Conservation (phyloP, 2,888 invertebrate genomes). For the Melitaea athalia region DNA sequence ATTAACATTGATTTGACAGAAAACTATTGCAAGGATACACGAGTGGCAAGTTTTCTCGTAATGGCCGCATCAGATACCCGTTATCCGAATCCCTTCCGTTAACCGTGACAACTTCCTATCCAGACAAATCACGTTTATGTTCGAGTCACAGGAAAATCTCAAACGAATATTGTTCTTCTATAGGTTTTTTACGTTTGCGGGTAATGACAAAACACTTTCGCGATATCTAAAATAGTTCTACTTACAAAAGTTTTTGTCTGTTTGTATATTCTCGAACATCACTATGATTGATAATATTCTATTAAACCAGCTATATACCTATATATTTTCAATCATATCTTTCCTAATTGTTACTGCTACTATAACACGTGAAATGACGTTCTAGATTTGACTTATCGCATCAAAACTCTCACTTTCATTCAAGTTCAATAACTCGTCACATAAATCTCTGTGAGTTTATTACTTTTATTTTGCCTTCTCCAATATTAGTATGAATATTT, state of each 20-base stretch:
- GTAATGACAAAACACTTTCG: neutral
- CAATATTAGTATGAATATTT: constrained; percentile 40
- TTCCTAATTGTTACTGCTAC: too few species aligned
- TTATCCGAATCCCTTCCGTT: constrained; percentile 34
- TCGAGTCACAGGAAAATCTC: constrained; percentile 12
- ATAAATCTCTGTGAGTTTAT: constrained; percentile 32
- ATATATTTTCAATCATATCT: too few species aligned
- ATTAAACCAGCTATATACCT: too few species aligned
- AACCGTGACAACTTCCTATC: constrained; percentile 25
- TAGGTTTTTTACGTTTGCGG: constrained; percentile 8
- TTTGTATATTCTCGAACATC: too few species aligned
- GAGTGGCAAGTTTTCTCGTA: constrained; percentile 17
- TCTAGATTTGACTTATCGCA: neutral
- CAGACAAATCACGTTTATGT: constrained; percentile 27
- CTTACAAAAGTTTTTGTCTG: neutral
- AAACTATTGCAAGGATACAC: constrained; percentile 10
- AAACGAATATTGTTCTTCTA: constrained; percentile 3
- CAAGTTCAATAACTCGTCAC: constrained; percentile 15
- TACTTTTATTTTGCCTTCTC: constrained; percentile 33
- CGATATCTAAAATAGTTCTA: neutral
- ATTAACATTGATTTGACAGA: neutral
- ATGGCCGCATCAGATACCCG: constrained; percentile 25
- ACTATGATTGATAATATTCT: too few species aligned
- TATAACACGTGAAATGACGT: too few species aligned
- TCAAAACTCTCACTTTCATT: neutral